These are phyloP conservation scores for Apus apus DNA, from an alignment of 2,113 vertebrate species.

Conservation along the genomic window DNA sequence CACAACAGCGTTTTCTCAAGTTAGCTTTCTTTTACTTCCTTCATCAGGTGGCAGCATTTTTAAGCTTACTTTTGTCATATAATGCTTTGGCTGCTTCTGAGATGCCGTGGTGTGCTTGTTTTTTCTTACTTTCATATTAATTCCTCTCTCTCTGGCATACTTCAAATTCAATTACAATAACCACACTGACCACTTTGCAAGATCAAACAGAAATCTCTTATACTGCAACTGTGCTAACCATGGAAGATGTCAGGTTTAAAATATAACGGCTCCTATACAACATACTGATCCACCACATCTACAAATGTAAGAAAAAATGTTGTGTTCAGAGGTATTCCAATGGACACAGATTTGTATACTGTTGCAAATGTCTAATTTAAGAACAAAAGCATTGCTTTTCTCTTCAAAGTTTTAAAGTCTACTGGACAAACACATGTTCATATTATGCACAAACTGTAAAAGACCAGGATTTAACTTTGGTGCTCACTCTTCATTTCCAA, in stretches of 20 bases:
- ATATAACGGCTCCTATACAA: not conserved
- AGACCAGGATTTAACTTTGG: not conserved
- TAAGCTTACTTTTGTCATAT: not conserved
- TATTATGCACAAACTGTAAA: not conserved
- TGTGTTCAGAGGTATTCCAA: not conserved
- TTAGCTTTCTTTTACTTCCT: not conserved
- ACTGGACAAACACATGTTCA: not conserved
- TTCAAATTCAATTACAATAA: not conserved
- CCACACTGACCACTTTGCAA: not conserved
- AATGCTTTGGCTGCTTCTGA: not conserved
- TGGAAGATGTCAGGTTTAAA: not conserved
- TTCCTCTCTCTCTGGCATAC: not conserved
- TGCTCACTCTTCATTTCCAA: not conserved
- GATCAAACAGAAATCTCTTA: not conserved
- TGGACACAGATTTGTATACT: not conserved
- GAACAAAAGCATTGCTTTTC: not conserved
- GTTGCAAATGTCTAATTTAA: not conserved
- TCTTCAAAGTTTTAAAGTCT: not conserved
- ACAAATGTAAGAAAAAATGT: not conserved
- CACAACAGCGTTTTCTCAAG: fast-evolving
- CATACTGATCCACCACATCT: not conserved
- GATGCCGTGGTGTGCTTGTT: fast-evolving
- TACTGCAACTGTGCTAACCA: not conserved
- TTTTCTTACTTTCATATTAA: not conserved
- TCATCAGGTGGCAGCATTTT: not conserved